Evolutionary conservation across 2,888 invertebrate genomes (phyloP).

Genomic region (Temnothorax ravouxi): DNA sequence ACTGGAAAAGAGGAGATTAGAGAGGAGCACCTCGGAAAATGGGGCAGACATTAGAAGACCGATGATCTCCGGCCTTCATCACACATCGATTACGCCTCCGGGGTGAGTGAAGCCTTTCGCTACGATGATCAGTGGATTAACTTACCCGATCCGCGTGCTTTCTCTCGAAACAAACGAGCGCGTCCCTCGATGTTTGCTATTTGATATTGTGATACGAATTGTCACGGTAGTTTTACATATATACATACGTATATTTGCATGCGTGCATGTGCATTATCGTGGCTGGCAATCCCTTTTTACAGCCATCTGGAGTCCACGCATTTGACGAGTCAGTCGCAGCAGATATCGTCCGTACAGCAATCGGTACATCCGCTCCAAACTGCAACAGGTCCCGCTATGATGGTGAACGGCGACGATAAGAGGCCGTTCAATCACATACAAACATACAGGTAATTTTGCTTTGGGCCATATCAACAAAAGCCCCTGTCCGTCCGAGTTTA

Average conservation of each 20-base stretch:
- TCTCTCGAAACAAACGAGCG: constrained; percentile 35
- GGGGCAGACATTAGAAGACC: constrained; percentile 81
- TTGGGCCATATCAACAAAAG: constrained; percentile 24
- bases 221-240: constrained; percentile 16
- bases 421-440: constrained; percentile 91
- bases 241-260: constrained; percentile 50
- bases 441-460: constrained; percentile 90
- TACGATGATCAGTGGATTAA: constrained; percentile 44
- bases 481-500: constrained; percentile 46
- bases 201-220: constrained; percentile 55
- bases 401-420: constrained; percentile 90
- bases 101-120: constrained; percentile 77
- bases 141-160: constrained; percentile 31
- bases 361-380: constrained; percentile 79
- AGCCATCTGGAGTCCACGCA: constrained; percentile 82
- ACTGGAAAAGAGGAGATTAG: constrained; percentile 83
- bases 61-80: constrained; percentile 78
- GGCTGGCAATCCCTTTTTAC: constrained; percentile 73
- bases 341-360: constrained; percentile 77
- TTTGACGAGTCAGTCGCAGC: constrained; percentile 73
- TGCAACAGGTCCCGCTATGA: constrained; percentile 69
- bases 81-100: constrained; percentile 82
- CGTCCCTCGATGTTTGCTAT: constrained; percentile 35
- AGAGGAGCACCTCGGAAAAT: constrained; percentile 84
- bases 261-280: constrained; percentile 77